Evolutionary conservation across 2,797 vertebrate genomes (phyloP), one percentile per base, ranked within the genome.

Genomic region (Takifugu rubripes): DNA sequence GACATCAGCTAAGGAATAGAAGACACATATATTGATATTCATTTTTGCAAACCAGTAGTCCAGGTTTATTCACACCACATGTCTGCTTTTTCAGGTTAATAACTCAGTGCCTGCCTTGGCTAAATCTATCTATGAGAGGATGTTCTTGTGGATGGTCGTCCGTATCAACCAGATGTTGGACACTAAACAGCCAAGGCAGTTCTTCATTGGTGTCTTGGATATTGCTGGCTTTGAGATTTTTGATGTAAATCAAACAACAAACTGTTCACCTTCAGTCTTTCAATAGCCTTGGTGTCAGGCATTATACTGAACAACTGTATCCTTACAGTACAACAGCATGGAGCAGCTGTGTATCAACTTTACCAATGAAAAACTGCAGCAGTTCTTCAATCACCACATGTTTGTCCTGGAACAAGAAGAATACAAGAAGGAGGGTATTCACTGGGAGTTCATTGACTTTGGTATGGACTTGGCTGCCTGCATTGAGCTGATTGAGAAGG

Each of bases 101-200:
- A 96, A 97, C 40, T 49, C 94, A 0, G 94, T 96, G 1, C 87
- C 91, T 25, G 94, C 95, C 1, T 81, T 96, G 40, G 89, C 88
- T 52, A 96, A 95, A 54, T 90, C 94, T 0, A 75, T 95, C 66
- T 97, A 94, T 59, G 95, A 96, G 72, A 95, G 87, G 75, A 95
- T 97, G 93, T 97, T 97, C 89, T 75, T 96, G 86, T 96, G 95
- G 95, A 97, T 97, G 95, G 95, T 97, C 64, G 6, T 94, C 59
- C 92, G 93, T 5, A 96, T 97, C 85, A 97, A 97, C 49, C 92
- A 96, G 59, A 93, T 94, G 84, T 79, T 96, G 87, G 95, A 96
- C 73, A 97, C 95, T 0, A 97, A 95, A 74, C 93, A 95, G 57
- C 64, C 92, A 54, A 92, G 95, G 57, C 93, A 96, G 64, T 91